Conservation (phyloP, 2,888 invertebrate species). For the Anoncus sp. region DNA sequence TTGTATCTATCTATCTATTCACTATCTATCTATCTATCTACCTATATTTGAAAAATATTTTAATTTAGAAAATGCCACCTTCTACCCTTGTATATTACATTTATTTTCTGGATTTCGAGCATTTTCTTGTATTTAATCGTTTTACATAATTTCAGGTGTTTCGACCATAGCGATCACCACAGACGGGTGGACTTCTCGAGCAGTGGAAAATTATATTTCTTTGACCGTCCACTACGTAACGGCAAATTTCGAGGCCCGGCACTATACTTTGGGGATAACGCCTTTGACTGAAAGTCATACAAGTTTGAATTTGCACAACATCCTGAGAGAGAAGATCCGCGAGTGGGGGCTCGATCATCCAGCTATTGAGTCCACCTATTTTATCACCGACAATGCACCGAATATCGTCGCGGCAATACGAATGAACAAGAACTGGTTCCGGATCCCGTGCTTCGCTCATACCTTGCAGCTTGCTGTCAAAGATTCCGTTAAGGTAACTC, state of each 20-base stretch:
- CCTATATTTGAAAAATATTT: too few species aligned
- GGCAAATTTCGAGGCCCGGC: constrained; percentile 25
- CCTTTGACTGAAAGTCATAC: constrained; percentile 33
- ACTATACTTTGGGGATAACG: constrained; percentile 25
- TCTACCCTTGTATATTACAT: too few species aligned
- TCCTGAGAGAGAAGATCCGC: constrained; percentile 24
- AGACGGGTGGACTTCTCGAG: constrained; percentile 36
- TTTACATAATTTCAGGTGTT: constrained; percentile 13
- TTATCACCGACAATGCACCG: constrained; percentile 30
- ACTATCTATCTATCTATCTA: too few species aligned
- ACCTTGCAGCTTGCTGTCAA: constrained; percentile 47
- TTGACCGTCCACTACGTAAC: constrained; percentile 32
- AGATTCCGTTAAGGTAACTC: constrained; percentile 36
- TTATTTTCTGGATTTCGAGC: too few species aligned
- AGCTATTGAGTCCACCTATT: constrained; percentile 20
- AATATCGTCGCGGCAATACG: constrained; percentile 38
- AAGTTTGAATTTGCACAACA: constrained; percentile 26
- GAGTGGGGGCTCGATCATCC: constrained; percentile 26
- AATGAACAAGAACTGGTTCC: constrained; percentile 19
- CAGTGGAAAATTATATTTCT: constrained; percentile 21
- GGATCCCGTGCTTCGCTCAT: constrained; percentile 37
- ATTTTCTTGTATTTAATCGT: not conserved
- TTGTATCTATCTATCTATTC: not conserved
- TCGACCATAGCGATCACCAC: constrained; percentile 38
- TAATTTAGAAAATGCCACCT: too few species aligned